Percentiles rank a stretch among this genome's conserved stretches.
phyloP scores from a whole-genome alignment of 2,888 invertebrate species.

The Rotaria sp. region DNA sequence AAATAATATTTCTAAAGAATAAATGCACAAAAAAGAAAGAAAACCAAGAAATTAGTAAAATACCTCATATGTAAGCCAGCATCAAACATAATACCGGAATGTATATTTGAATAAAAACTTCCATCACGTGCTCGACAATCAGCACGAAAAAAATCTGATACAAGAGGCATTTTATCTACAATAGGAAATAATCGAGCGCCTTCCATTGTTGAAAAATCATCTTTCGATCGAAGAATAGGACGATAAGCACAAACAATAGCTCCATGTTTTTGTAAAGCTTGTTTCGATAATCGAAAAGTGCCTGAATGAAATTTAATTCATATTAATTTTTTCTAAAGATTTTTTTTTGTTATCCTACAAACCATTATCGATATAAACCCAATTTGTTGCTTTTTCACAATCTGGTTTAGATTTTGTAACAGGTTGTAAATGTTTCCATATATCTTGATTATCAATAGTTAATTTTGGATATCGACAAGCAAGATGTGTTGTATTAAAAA shows the following conservation, averaged over 20 bases:
- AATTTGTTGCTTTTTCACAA: constrained; percentile 58
- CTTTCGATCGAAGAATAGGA: constrained; percentile 48
- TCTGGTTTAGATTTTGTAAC: background rate
- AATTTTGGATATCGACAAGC: constrained; percentile 3
- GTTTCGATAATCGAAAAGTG: constrained; percentile 59
- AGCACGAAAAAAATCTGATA: constrained; percentile 49
- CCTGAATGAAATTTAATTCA: constrained; percentile 43
- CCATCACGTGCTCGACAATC: constrained; percentile 47
- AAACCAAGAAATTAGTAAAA: background rate
- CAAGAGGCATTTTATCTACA: constrained; percentile 44
- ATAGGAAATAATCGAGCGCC: constrained; percentile 45
- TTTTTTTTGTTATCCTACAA: background rate
- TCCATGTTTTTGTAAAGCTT: constrained; percentile 56
- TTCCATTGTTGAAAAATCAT: constrained; percentile 44
- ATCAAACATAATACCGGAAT: constrained; percentile 60
- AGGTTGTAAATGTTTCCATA: constrained; percentile 6
- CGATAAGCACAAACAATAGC: constrained; percentile 61
- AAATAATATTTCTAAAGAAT: constrained; percentile 50
- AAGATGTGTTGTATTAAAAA: background rate
- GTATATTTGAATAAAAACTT: constrained; percentile 64
- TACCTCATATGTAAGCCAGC: constrained; percentile 38
- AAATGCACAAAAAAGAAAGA: background rate
- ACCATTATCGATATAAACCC: constrained; percentile 70
- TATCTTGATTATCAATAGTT: background rate
- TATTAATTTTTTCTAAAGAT: background rate